Conservation (phyloP, 2,113 vertebrate species). For the Microtus ochrogaster region DNA sequence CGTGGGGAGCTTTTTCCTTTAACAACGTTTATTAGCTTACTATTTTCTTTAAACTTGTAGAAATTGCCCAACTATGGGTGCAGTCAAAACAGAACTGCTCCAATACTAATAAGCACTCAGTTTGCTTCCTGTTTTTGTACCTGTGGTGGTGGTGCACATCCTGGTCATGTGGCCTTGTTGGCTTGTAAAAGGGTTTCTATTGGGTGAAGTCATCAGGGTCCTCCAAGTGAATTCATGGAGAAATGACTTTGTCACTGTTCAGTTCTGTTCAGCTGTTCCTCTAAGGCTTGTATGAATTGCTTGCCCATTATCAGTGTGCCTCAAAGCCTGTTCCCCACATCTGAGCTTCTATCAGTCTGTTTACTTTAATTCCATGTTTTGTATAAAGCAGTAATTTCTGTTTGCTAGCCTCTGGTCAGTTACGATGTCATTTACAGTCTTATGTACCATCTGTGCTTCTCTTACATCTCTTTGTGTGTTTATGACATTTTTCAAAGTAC, state of each 20-base stretch:
- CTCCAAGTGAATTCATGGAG: neutral
- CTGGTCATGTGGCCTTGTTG: neutral
- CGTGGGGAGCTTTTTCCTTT: neutral
- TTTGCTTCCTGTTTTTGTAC: neutral
- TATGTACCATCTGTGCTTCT: neutral
- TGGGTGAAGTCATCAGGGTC: neutral
- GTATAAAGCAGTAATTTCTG: neutral
- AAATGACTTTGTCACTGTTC: neutral
- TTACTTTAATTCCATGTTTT: slow-evolving; percentile 16
- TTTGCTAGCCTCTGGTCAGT: neutral
- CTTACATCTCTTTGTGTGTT: neutral
- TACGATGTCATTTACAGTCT: neutral
- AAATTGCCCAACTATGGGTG: neutral
- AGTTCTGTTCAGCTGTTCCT: neutral
- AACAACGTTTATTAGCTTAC: neutral
- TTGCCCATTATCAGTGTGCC: neutral
- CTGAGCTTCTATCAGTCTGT: neutral
- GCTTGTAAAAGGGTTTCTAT: neutral
- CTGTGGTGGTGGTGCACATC: neutral
- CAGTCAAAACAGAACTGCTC: neutral
- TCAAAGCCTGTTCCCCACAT: neutral
- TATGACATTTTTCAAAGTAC: neutral
- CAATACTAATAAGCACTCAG: neutral
- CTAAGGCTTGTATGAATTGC: neutral
- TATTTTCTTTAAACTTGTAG: neutral